A percentile compares a stretch with the other conserved stretches of the same genome.
Conservation (phyloP, 1,140 invertebrate species). For the Mylabris phalerata region DNA sequence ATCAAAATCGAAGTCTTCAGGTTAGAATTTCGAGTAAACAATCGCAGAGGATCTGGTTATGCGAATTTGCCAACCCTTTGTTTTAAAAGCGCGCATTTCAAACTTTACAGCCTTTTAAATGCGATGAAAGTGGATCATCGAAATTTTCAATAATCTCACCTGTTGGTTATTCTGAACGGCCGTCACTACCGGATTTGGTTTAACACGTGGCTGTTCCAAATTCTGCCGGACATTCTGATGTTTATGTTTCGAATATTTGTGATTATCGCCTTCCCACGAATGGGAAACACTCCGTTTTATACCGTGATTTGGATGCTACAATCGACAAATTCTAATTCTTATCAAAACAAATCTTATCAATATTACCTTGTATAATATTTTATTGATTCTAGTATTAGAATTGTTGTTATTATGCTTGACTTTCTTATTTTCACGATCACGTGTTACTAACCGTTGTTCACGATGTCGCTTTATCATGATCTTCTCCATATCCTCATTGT, state of each 20-base stretch:
- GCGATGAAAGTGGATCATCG: too few species aligned
- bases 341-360: not conserved
- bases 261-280: slow-evolving; percentile 50
- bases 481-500: slow-evolving; percentile 74
- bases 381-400: not conserved
- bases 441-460: slow-evolving; percentile 51
- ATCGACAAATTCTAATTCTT: slow-evolving; percentile 5
- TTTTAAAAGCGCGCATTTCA: too few species aligned
- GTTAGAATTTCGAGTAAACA: too few species aligned
- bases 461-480: slow-evolving; percentile 63
- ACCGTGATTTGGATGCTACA: slow-evolving; percentile 39
- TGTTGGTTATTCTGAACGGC: too few species aligned
- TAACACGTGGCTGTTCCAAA: too few species aligned
- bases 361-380: slow-evolving; percentile 22
- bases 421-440: slow-evolving; percentile 42
- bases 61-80: too few species aligned
- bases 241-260: slow-evolving; percentile 49
- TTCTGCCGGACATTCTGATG: slow-evolving; percentile 25
- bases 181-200: too few species aligned
- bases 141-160: too few species aligned
- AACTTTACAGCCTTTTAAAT: too few species aligned
- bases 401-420: slow-evolving; percentile 21
- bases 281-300: slow-evolving; percentile 51
- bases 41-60: too few species aligned
- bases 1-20: too few species aligned